Evolutionary conservation across 2,797 vertebrate species (phyloP).

Genomic region (Oreochromis mossambicus): DNA sequence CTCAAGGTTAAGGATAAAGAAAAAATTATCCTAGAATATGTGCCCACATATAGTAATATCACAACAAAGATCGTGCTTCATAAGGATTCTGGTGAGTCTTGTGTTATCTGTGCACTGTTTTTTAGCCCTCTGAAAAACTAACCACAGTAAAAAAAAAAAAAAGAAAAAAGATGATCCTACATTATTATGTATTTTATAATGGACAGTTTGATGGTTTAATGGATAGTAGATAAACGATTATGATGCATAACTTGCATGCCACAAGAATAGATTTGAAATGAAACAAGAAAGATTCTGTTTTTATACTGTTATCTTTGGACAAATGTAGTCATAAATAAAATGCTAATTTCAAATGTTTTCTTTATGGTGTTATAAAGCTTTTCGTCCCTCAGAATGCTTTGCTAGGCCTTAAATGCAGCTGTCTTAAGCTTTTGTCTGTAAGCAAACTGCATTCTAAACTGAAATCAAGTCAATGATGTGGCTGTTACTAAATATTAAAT

Average conservation of each 20-base stretch:
- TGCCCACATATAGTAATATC: not conserved
- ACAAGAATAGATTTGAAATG: not conserved
- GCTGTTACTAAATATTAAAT: rapidly evolving
- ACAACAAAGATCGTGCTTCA: not conserved
- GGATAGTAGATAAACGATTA: not conserved
- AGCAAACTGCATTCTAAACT: not conserved
- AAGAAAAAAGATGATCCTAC: not conserved
- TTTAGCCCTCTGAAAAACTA: not conserved
- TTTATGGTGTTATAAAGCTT: too few species aligned
- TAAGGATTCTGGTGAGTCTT: too few species aligned
- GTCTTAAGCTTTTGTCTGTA: not conserved
- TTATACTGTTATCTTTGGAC: not conserved
- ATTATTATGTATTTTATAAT: not conserved
- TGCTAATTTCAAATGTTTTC: not conserved
- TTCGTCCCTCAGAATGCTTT: not conserved
- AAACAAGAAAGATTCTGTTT: not conserved
- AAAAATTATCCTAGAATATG: rapidly evolving
- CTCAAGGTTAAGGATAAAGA: rapidly evolving
- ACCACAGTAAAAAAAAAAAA: not conserved
- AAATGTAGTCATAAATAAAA: not conserved
- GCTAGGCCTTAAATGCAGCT: not conserved
- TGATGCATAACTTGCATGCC: not conserved
- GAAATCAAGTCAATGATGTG: not conserved
- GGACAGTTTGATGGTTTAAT: not conserved
- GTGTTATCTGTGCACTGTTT: too few species aligned